These are phyloP conservation scores for Tympanoctomys barrerae DNA, from an alignment of 2,797 vertebrate genomes.

Conservation along the genomic window DNA sequence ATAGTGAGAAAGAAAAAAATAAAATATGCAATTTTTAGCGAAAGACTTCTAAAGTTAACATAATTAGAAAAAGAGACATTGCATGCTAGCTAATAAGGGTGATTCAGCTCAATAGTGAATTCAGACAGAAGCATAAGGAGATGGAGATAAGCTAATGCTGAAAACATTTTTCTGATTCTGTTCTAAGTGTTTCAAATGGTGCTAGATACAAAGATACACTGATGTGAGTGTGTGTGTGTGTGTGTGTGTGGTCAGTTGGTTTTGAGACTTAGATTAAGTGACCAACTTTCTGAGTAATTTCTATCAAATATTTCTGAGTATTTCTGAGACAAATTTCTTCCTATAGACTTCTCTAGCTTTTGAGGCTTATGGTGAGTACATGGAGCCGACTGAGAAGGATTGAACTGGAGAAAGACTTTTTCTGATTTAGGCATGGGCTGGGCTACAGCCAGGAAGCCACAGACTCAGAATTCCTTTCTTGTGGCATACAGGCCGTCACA, in stretches of 20 bases:
- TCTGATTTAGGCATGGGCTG: too few species aligned
- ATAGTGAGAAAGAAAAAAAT: slow-evolving; percentile 46
- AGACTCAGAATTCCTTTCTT: too few species aligned
- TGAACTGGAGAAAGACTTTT: too few species aligned
- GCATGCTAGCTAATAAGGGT: background rate
- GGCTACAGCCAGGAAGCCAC: too few species aligned
- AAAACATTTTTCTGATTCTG: slow-evolving; percentile 27
- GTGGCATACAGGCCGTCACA: too few species aligned
- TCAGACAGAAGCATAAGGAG: slow-evolving; percentile 7
- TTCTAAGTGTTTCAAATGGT: slow-evolving; percentile 4
- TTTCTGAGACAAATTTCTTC: too few species aligned
- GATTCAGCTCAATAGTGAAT: slow-evolving; percentile 40
- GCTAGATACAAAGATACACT: background rate
- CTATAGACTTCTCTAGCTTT: too few species aligned
- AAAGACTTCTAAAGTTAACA: slow-evolving; percentile 35
- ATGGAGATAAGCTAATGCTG: slow-evolving; percentile 40
- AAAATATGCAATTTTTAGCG: slow-evolving; percentile 53
- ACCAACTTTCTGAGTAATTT: too few species aligned
- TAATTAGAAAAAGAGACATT: slow-evolving; percentile 58
- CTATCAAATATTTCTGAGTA: too few species aligned
- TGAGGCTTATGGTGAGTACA: too few species aligned
- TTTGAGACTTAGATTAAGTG: background rate
- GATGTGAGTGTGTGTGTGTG: background rate
- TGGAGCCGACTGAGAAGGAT: too few species aligned
- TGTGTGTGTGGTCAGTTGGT: background rate